A percentile compares a stretch with the other conserved stretches of the same genome.
phyloP scores from a whole-genome alignment of 2,113 vertebrate genomes.

The Sakesphorus luctuosus region DNA sequence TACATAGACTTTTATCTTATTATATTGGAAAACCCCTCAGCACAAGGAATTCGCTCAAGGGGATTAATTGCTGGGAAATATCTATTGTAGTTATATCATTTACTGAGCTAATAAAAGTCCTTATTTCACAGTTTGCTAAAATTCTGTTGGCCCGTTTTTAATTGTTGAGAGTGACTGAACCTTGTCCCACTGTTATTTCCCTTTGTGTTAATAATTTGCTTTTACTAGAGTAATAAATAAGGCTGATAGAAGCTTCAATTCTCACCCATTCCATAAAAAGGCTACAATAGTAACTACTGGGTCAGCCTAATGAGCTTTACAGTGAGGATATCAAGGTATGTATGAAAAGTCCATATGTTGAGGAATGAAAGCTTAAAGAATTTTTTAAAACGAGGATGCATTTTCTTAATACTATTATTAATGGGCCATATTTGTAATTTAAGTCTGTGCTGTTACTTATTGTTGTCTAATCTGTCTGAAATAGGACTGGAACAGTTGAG shows the following conservation, averaged over 20 bases:
- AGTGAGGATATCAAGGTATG: background rate
- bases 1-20: constrained; percentile 34
- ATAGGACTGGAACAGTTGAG: background rate
- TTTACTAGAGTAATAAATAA: constrained; percentile 23
- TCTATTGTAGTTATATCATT: background rate
- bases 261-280: background rate
- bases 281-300: background rate
- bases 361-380: background rate
- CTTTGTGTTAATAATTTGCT: constrained; percentile 39
- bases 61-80: background rate
- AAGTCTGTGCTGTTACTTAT: background rate
- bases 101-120: background rate
- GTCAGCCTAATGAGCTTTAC: background rate
- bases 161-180: background rate
- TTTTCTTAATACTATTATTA: background rate
- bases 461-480: background rate
- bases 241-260: background rate
- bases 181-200: background rate
- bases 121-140: background rate
- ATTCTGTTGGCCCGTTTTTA: background rate
- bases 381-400: background rate
- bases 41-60: background rate
- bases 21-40: background rate
- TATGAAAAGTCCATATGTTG: background rate
- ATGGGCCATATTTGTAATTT: background rate